Base-by-base conservation (phyloP, 2,113 vertebrate species). In the Synchiropus splendidus region DNA sequence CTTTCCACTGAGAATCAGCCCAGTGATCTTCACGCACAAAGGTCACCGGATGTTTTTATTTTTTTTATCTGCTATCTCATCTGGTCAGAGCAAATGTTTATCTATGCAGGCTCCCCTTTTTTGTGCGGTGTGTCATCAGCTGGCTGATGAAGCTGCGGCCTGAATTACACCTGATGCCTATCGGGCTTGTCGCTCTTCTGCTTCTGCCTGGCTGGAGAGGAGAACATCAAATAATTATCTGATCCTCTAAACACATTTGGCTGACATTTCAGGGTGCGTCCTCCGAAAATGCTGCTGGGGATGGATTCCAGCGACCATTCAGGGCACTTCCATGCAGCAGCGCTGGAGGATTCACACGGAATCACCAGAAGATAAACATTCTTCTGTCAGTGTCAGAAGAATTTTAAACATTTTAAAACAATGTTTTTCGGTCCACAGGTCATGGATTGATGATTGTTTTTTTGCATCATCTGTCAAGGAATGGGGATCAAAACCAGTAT, bases 141-240 rank as follows among this genome's bases (percentile, higher is more conserved):
- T 70, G 73, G 75, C 54, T 27, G 21, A 27, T 27, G 72, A 58
- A 54, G 63, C 77, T 43, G 70, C 81, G 72, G 71, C 60, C 54
- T 32, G 74, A 80, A 83, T 79, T 77, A 81, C 74, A 79, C 75
- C 78, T 79, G 78, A 84, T 79, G 75, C 68, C 75, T 42, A 81
- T 84, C 75, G 67, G 61, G 59, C 50, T 48, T 16, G 62, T 55
- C 71, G 73, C 68, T 72, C 67, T 67, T 58, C 49, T 30, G 63
- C 70, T 81, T 82, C 71, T 31, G 53, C 72, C 60, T 64, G 74
- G 54, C 61, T 53, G 61, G 48, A n/a, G 47, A 27, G 67, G 21
- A 58, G 50, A 55, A 72, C 77, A 78, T 79, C 79, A 80, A 83
- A 81, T 78, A 77, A 56, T 65, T 54, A 74, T 73, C 69, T 61